A percentile compares a stretch with the other conserved stretches of the same genome.
phyloP scores from a whole-genome alignment of 2,797 vertebrate genomes.

The Pangasius mekongensis region DNA sequence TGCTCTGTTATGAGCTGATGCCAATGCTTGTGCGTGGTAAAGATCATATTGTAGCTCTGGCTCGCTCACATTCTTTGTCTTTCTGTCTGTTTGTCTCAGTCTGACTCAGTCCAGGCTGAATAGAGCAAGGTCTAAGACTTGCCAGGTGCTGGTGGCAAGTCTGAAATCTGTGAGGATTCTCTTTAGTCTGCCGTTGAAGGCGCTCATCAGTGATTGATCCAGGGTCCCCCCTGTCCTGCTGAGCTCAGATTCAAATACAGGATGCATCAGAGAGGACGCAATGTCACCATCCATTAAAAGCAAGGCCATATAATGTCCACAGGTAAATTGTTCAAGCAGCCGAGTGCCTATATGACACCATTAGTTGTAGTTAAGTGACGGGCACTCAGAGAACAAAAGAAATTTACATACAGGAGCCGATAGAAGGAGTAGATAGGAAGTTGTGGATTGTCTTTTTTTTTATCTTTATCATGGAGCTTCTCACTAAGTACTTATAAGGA shows the following conservation, averaged over 20 bases:
- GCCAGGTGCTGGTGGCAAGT: not conserved
- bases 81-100: not conserved
- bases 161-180: conserved; percentile 19
- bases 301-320: not conserved
- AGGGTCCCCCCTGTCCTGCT: not conserved
- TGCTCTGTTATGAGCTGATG: conserved; percentile 56
- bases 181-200: not conserved
- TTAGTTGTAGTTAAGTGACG: not conserved
- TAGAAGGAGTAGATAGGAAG: not conserved
- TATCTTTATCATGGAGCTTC: not conserved
- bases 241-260: not conserved
- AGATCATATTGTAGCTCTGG: conserved; percentile 37
- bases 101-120: not conserved
- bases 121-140: not conserved
- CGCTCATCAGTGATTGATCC: conserved; percentile 17
- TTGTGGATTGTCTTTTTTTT: not conserved
- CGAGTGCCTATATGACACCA: not conserved
- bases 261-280: not conserved
- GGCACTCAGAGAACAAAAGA: not conserved
- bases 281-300: conserved; percentile 4
- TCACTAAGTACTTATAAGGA: conserved; percentile 33
- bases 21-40: conserved; percentile 56
- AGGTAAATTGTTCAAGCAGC: not conserved
- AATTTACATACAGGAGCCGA: not conserved
- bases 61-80: not conserved